Evolutionary conservation across 2,888 invertebrate species (phyloP).

Genomic region (Eupsilia transversa): DNA sequence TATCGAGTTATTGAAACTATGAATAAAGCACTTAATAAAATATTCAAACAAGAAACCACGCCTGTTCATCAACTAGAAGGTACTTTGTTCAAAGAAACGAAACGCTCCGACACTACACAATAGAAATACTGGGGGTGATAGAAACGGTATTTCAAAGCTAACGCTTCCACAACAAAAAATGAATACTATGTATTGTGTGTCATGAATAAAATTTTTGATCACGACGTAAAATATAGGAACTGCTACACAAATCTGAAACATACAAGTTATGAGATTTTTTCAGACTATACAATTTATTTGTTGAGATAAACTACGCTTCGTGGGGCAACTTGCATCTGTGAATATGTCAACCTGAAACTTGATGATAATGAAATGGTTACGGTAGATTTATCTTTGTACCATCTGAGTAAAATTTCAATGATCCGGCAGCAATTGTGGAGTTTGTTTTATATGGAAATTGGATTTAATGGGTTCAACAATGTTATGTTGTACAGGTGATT

Average conservation of each 20-base stretch:
- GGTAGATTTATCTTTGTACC: conserved; percentile 8
- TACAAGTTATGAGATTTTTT: conserved; percentile 80
- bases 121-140: conserved; percentile 58
- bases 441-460: not conserved
- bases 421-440: not conserved
- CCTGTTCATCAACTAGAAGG: not conserved
- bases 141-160: conserved; percentile 68
- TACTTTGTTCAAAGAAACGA: conserved; percentile 39
- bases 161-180: conserved; percentile 64
- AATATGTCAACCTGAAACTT: conserved; percentile 8
- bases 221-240: conserved; percentile 67
- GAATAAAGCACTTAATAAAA: not conserved
- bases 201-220: conserved; percentile 62
- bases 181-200: conserved; percentile 39
- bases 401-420: conserved; percentile 31
- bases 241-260: conserved; percentile 85
- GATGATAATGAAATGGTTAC: conserved; percentile 44
- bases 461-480: not conserved
- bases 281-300: conserved; percentile 58
- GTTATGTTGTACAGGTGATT: not conserved
- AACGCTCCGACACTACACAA: conserved; percentile 77
- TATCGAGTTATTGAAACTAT: not conserved
- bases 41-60: conserved; percentile 5
- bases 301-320: conserved; percentile 69
- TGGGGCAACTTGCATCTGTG: conserved; percentile 18